phyloP scores from a whole-genome alignment of 2,113 vertebrate species.

The Melospiza georgiana region DNA sequence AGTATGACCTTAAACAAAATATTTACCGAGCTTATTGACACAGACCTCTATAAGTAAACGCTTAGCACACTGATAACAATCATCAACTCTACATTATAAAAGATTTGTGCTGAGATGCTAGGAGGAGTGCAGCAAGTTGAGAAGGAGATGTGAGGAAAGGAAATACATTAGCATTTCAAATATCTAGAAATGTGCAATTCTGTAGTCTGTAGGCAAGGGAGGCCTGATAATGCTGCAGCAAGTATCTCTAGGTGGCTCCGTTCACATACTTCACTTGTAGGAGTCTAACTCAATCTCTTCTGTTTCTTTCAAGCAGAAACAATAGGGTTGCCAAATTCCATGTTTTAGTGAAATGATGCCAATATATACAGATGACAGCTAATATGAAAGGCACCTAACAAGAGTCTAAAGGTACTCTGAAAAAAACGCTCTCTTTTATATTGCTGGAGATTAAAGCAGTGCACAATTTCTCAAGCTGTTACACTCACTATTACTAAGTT shows the following conservation, averaged over 20 bases:
- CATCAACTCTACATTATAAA: background rate
- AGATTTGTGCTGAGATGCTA: background rate
- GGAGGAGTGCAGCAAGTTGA: background rate
- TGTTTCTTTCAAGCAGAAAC: background rate
- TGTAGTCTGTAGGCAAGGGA: background rate
- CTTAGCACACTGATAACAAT: background rate
- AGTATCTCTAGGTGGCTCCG: slow-evolving; percentile 56
- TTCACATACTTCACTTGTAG: background rate
- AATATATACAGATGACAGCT: background rate
- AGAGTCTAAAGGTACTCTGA: background rate
- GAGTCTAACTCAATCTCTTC: background rate
- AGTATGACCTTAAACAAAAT: slow-evolving; percentile 5
- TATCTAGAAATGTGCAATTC: background rate
- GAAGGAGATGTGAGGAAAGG: background rate
- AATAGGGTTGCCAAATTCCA: background rate
- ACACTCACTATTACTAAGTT: background rate
- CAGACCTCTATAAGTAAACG: background rate
- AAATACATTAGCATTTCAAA: background rate
- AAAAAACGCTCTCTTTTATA: background rate
- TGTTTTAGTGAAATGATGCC: background rate
- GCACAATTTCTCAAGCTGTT: background rate
- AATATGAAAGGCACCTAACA: background rate
- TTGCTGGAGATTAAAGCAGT: background rate
- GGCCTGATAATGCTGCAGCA: background rate
- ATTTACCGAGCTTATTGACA: slow-evolving; percentile 20